Conservation (phyloP, 2,797 vertebrate species). For the Acrocephalus scirpaceus region DNA sequence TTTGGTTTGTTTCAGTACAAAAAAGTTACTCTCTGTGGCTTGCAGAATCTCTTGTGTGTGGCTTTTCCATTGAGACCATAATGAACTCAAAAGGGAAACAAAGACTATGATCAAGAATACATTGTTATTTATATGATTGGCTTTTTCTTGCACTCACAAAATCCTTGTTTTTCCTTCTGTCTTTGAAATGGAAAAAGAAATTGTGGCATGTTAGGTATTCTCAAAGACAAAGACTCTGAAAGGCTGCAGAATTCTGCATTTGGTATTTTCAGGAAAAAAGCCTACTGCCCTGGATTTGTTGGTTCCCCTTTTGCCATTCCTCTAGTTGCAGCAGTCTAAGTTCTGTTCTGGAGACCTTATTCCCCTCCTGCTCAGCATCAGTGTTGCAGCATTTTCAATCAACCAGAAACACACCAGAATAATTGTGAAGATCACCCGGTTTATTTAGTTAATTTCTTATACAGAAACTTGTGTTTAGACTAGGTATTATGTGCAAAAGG, state of each 20-base stretch:
- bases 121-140: not conserved
- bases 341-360: not conserved
- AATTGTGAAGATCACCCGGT: not conserved
- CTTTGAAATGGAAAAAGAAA: not conserved
- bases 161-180: not conserved
- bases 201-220: not conserved
- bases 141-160: not conserved
- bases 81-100: not conserved
- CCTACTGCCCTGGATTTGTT: not conserved
- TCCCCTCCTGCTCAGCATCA: not conserved
- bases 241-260: not conserved
- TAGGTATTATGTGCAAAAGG: not conserved
- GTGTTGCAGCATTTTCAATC: not conserved
- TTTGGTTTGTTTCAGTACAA: not conserved
- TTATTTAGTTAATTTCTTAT: not conserved
- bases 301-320: not conserved
- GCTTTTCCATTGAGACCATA: not conserved
- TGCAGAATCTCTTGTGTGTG: not conserved
- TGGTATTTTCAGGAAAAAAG: not conserved
- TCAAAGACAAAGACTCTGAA: not conserved
- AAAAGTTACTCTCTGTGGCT: not conserved
- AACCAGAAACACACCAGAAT: not conserved
- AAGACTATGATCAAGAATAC: not conserved
- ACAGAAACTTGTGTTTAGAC: not conserved
- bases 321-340: not conserved